phyloP scores from a whole-genome alignment of 1,140 invertebrate genomes.

The Brachionus manjavacas region DNA sequence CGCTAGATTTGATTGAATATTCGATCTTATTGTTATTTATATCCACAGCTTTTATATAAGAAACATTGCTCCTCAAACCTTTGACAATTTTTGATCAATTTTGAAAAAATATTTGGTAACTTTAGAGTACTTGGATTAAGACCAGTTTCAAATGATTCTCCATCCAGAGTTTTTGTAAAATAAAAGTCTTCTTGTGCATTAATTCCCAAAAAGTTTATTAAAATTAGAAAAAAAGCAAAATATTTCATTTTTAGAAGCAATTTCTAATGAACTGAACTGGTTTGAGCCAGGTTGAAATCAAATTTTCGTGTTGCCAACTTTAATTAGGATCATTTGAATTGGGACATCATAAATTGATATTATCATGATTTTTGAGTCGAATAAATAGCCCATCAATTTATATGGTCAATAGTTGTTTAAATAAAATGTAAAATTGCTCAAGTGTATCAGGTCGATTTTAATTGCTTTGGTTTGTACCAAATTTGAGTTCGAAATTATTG shows the following conservation, averaged over 20 bases:
- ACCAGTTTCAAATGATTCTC: neutral
- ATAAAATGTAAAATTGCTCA: neutral
- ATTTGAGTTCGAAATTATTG: neutral
- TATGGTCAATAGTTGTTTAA: neutral
- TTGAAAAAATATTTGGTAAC: neutral
- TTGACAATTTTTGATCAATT: neutral
- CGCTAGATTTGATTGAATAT: neutral
- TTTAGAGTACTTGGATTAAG: neutral
- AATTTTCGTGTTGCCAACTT: neutral
- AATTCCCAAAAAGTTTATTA: neutral
- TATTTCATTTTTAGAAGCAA: neutral
- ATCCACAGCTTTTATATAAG: constrained; percentile 12
- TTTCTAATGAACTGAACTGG: neutral
- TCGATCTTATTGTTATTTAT: neutral
- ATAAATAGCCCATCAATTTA: neutral
- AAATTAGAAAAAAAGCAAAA: neutral
- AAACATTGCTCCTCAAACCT: neutral
- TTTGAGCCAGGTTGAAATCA: neutral
- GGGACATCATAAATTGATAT: neutral
- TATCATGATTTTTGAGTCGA: neutral
- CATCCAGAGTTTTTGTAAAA: constrained; percentile 23
- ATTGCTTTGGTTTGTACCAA: neutral
- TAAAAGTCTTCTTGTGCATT: neutral
- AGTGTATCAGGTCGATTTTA: neutral
- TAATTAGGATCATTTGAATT: neutral